Percentiles rank a stretch among this genome's conserved stretches.
phyloP scores from a whole-genome alignment of 2,888 invertebrate genomes.

The Kuschelorhynchus macadamiae region DNA sequence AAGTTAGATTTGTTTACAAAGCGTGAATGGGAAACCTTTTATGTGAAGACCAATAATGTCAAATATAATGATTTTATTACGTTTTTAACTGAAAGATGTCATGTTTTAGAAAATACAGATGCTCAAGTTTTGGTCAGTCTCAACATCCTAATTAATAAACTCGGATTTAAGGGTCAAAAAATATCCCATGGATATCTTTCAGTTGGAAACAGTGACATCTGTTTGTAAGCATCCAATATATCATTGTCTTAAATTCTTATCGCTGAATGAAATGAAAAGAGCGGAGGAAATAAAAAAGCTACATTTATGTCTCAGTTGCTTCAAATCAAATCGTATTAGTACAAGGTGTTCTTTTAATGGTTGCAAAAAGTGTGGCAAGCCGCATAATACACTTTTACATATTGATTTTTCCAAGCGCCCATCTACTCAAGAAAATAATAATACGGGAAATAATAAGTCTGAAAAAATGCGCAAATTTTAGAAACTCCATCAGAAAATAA shows the following conservation, averaged over 20 bases:
- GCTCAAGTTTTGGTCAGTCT: neutral
- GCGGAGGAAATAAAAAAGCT: too few relatives aligned
- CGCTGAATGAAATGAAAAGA: too few relatives aligned
- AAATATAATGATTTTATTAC: conserved; percentile 1
- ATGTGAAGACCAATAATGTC: neutral
- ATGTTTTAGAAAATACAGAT: conserved; percentile 1
- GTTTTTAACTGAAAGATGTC: conserved; percentile 3
- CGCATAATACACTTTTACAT: conserved; percentile 3
- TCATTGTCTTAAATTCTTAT: conserved; percentile 12
- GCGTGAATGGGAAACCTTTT: conserved; percentile 9
- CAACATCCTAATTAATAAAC: too few relatives aligned
- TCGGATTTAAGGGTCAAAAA: too few relatives aligned
- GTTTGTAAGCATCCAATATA: conserved; percentile 15
- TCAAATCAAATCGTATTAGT: conserved; percentile 8
- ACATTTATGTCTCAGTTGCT: conserved; percentile 17
- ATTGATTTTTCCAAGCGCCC: neutral
- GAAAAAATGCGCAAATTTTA: too few relatives aligned
- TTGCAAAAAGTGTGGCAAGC: conserved; percentile 16
- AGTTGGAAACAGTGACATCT: too few relatives aligned
- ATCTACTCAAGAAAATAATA: too few relatives aligned
- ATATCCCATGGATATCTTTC: too few relatives aligned
- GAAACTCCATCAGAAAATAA: too few relatives aligned
- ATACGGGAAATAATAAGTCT: too few relatives aligned
- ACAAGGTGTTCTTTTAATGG: conserved; percentile 8
- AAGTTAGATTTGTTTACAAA: neutral